Percentiles rank a stretch among this genome's conserved stretches.
Conservation (phyloP, 1,140 invertebrate genomes). For the Atta cephalotes region DNA sequence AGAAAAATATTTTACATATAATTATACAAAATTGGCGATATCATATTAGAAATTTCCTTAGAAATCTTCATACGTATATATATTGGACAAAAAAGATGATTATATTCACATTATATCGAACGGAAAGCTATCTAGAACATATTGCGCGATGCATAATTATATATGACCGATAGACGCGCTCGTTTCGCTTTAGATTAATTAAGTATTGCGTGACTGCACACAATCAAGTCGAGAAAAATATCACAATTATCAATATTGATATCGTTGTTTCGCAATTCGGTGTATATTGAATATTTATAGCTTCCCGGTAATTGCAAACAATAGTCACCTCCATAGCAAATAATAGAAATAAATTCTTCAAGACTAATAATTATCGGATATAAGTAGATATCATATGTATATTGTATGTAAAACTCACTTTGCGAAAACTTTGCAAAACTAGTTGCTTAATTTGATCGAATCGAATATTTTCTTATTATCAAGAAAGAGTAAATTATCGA, state of each 20-base stretch:
- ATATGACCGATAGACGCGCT: background rate
- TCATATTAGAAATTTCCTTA: background rate
- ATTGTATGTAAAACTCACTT: background rate
- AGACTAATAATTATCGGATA: no score
- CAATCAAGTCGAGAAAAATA: background rate
- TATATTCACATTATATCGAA: slow-evolving; percentile 3
- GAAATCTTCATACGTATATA: background rate
- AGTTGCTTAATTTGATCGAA: background rate
- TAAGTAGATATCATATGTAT: no score
- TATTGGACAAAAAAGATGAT: background rate
- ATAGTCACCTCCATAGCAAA: background rate
- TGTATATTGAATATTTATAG: background rate
- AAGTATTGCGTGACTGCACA: background rate
- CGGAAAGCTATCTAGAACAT: slow-evolving; percentile 6
- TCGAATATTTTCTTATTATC: background rate
- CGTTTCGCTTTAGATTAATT: background rate
- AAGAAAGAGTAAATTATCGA: background rate
- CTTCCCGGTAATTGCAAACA: background rate
- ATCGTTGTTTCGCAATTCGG: background rate
- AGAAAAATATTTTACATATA: background rate
- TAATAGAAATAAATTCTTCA: background rate
- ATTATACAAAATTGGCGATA: background rate
- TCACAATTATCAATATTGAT: background rate
- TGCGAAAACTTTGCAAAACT: background rate
- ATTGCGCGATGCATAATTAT: slow-evolving; percentile 34